These are phyloP conservation scores for Myotis vivesi DNA, from an alignment of 2,797 vertebrate species.

Conservation along the genomic window DNA sequence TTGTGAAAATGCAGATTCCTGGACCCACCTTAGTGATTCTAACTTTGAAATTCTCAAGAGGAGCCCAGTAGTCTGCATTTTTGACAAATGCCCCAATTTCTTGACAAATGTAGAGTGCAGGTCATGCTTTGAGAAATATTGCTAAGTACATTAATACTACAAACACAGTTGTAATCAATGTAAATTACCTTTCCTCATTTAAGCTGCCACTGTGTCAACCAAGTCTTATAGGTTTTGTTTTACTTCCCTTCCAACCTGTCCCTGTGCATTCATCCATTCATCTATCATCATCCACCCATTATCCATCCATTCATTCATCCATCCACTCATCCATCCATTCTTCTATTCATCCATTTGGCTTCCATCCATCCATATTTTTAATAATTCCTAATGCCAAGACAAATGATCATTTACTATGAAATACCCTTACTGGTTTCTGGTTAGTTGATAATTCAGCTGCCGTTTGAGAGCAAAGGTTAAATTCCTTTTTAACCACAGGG, in stretches of 20 bases:
- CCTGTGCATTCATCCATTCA: too few relatives aligned
- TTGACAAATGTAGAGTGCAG: too few relatives aligned
- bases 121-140: neutral
- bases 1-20: neutral
- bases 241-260: neutral
- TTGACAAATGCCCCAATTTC: neutral
- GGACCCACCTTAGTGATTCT: neutral
- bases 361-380: neutral
- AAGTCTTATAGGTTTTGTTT: neutral
- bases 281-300: neutral
- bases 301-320: neutral
- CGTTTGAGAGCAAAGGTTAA: neutral
- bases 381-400: neutral
- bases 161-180: neutral
- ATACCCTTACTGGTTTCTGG: neutral
- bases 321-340: neutral
- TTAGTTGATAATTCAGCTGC: accelerated
- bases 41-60: neutral
- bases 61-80: neutral
- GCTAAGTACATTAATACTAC: neutral
- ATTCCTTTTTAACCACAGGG: too few relatives aligned
- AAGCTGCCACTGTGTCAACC: neutral
- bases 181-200: neutral
- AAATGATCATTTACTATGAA: too few relatives aligned
- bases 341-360: too few relatives aligned